Percentiles rank a stretch among this genome's conserved stretches.
Conservation (phyloP, 1,140 invertebrate species). For the Drosophila bocki region DNA sequence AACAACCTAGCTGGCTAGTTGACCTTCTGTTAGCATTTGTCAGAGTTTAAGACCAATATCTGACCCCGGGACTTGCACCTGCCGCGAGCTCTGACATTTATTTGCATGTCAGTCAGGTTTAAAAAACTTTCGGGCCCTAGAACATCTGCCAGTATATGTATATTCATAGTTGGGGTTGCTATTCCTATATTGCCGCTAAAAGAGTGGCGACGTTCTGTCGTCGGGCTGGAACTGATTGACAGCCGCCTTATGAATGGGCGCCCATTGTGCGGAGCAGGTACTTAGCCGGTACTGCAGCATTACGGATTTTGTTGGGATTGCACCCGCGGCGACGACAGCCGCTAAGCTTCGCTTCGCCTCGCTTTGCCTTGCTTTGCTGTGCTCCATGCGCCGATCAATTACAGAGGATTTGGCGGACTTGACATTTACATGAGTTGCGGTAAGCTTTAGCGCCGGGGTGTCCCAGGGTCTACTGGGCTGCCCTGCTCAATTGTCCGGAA, state of each 20-base stretch:
- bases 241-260: constrained; percentile 74
- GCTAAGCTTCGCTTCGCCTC: constrained; percentile 67
- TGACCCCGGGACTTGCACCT: constrained; percentile 61
- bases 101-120: constrained; percentile 72
- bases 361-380: neutral
- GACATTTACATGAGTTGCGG: constrained; percentile 82
- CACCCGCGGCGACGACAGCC: constrained; percentile 80
- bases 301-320: constrained; percentile 68
- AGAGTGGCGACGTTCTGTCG: constrained; percentile 29
- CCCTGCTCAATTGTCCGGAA: constrained; percentile 74
- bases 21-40: constrained; percentile 77
- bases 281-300: constrained; percentile 61
- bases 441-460: constrained; percentile 64
- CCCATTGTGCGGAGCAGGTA: constrained; percentile 77
- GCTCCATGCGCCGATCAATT: constrained; percentile 77
- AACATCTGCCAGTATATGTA: constrained; percentile 72
- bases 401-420: constrained; percentile 67
- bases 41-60: constrained; percentile 38
- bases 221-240: constrained; percentile 65
- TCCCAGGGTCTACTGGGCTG: constrained; percentile 10
- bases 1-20: constrained; percentile 40
- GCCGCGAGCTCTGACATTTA: constrained; percentile 58
- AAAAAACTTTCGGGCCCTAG: constrained; percentile 55
- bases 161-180: constrained; percentile 37
- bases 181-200: constrained; percentile 9